Percentiles rank a stretch among this genome's conserved stretches.
phyloP scores from a whole-genome alignment of 2,113 vertebrate genomes.

The Rousettus leschenaultii region DNA sequence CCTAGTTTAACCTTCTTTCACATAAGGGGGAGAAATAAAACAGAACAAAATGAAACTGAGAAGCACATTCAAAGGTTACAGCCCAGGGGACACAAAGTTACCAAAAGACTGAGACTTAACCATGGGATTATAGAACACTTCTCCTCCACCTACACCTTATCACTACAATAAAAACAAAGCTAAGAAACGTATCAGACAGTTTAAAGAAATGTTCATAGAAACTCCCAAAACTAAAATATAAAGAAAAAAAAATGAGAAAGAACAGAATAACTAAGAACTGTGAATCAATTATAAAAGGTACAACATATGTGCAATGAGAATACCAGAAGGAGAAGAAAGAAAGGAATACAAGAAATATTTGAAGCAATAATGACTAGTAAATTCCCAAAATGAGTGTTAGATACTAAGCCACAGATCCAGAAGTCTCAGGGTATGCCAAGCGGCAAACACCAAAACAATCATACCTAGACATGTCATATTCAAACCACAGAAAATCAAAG shows the following conservation, averaged over 20 bases:
- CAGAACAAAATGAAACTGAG: background rate
- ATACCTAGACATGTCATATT: too few species aligned
- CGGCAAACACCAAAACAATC: background rate
- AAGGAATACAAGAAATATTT: background rate
- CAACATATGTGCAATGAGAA: too few species aligned
- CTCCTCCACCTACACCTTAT: background rate
- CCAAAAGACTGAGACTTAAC: background rate
- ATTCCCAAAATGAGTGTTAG: background rate
- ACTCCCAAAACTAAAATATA: background rate
- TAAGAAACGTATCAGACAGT: background rate
- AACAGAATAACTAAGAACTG: too few species aligned
- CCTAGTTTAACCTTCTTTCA: too few species aligned
- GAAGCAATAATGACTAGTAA: background rate
- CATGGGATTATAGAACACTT: background rate
- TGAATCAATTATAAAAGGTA: too few species aligned
- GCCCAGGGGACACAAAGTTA: background rate
- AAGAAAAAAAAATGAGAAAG: too few species aligned
- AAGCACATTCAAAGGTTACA: background rate
- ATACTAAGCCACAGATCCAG: background rate
- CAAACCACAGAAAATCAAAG: too few species aligned
- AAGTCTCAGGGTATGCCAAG: background rate
- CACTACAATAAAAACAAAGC: background rate
- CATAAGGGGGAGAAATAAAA: background rate
- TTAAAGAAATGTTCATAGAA: background rate
- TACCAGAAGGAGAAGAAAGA: background rate